Evolutionary conservation across 2,888 invertebrate genomes (phyloP), one percentile per base, ranked within the genome.

Genomic region (Gandaritis pyraliata): DNA sequence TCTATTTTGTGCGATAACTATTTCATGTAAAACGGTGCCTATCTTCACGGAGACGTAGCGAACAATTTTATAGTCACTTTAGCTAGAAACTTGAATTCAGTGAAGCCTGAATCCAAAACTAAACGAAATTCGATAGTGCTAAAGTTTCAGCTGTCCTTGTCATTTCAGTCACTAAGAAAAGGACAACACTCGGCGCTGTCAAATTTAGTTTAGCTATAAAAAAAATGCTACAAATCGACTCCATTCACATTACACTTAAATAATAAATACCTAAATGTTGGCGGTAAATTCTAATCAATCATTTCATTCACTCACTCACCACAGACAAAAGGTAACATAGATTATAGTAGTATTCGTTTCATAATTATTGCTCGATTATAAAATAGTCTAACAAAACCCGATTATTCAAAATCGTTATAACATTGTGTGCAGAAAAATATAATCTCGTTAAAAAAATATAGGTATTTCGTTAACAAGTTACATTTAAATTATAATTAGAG

Each of bases 341-440:
- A 49, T 58, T 58, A 51, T 51, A 63, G 33, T 13, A 54, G 50
- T 64, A 57, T 52, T 65, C 60, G 58, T 67, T 64, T 39, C 33
- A 53, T 48, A 60, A 61, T 68, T 70, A 70, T 70, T 70, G 70
- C 70, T 70, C 47, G 54, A 58, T 64, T 47, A 47, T 51, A 41
- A 39, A 29, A 52, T 49, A 53, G n/a, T 53, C 23, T 53, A 61
- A 53, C 57, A n/a, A 11, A 58, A 55, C 36, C 36, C 47, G 50
- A 55, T 51, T 33, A 43, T 36, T 29, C 49, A n/a, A 46, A 53
- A 57, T 43, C 61, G 52, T 39, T 10, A 55, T 38, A 45, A 51
- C 43, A 48, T 33, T 8, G 30, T 39, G 48, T 58, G 62, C 49
- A 58, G 45, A 54, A 62, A 62, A 62, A 62, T 58, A 58, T 58